Evolutionary conservation across 2,113 vertebrate species (phyloP).

Genomic region (Columba livia): DNA sequence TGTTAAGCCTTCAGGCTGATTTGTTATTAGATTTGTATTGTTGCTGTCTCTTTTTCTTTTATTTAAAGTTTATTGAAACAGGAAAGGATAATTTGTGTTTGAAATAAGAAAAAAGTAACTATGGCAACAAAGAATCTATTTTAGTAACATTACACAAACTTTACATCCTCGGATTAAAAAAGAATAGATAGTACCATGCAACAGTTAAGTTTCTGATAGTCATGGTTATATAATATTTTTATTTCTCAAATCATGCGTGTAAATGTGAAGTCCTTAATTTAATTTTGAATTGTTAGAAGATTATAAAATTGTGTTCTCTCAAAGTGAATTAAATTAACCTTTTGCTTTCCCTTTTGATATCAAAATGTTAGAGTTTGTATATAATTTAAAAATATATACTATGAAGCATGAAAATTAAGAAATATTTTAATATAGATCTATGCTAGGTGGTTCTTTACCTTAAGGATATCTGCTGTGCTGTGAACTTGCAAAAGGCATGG

Average conservation of each 20-base stretch:
- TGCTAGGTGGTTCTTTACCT: not conserved
- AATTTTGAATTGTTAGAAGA: slow-evolving; percentile 42
- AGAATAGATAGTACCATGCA: not conserved
- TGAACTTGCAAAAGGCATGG: not conserved
- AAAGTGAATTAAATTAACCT: slow-evolving; percentile 74
- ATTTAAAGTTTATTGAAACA: slow-evolving; percentile 47
- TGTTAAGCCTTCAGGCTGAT: slow-evolving; percentile 46
- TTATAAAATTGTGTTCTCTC: slow-evolving; percentile 66
- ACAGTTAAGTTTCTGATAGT: slow-evolving; percentile 22
- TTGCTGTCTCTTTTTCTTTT: slow-evolving; percentile 20
- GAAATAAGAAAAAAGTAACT: slow-evolving; percentile 29
- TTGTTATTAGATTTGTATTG: slow-evolving; percentile 59
- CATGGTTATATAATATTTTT: slow-evolving; percentile 12
- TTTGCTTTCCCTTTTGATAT: slow-evolving; percentile 59
- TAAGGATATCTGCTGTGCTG: not conserved
- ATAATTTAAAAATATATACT: slow-evolving; percentile 9
- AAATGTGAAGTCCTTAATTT: slow-evolving; percentile 57
- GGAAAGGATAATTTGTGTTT: slow-evolving; percentile 49
- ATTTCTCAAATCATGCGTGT: slow-evolving; percentile 70
- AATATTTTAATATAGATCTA: not conserved
- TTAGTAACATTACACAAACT: not conserved
- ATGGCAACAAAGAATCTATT: slow-evolving; percentile 28
- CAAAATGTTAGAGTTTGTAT: not conserved
- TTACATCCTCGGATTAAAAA: slow-evolving; percentile 23
- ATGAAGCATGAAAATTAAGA: not conserved